phyloP scores from a whole-genome alignment of 2,888 invertebrate species.

The Allygus modestus region DNA sequence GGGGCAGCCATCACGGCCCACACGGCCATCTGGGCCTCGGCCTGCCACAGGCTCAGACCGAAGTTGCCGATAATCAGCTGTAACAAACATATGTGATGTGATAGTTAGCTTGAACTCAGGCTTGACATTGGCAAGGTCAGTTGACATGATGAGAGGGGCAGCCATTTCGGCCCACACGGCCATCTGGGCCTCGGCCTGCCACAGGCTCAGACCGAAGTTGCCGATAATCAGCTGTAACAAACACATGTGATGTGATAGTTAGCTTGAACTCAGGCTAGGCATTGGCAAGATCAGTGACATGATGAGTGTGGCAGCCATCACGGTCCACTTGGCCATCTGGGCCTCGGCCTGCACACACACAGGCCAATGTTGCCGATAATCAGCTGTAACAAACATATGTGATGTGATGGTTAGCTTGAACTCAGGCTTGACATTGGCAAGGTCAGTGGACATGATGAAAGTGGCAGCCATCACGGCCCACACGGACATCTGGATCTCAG shows the following conservation, averaged over 20 bases:
- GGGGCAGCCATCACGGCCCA: conserved; percentile 85
- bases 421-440: conserved; percentile 78
- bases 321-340: conserved; percentile 85
- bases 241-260: too few species aligned
- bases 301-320: conserved; percentile 83
- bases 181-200: conserved; percentile 83
- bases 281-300: conserved; percentile 81
- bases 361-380: conserved; percentile 73
- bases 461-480: conserved; percentile 85
- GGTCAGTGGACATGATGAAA: conserved; percentile 82
- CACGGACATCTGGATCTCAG: conserved; percentile 83
- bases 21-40: conserved; percentile 83
- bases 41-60: conserved; percentile 80
- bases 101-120: conserved; percentile 79
- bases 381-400: background rate
- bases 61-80: conserved; percentile 62
- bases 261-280: conserved; percentile 78
- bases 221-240: background rate
- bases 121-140: conserved; percentile 79
- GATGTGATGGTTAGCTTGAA: too few species aligned
- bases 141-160: conserved; percentile 83
- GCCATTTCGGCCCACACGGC: conserved; percentile 84
- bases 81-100: background rate
- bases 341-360: conserved; percentile 80
- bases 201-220: conserved; percentile 77